Conservation (phyloP, 2,797 vertebrate genomes). For the Pseudomugil tenellus region DNA sequence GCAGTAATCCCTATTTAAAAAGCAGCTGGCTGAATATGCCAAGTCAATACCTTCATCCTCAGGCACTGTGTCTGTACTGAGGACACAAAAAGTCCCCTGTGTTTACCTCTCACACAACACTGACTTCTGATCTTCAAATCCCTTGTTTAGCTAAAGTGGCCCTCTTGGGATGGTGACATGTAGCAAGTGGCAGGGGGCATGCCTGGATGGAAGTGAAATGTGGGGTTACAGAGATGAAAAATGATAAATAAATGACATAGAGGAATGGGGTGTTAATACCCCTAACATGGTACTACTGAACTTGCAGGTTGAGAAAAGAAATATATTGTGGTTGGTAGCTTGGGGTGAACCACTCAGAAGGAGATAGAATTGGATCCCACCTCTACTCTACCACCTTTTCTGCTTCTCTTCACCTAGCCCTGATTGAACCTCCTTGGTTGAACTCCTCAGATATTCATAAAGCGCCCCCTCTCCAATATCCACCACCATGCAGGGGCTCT, state of each 20-base stretch:
- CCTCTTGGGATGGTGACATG: conserved; percentile 70
- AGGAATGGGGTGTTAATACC: conserved; percentile 13
- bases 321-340: conserved; percentile 30
- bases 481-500: conserved; percentile 52
- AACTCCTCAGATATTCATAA: conserved; percentile 77
- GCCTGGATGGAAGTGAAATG: conserved; percentile 19
- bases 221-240: conserved; percentile 32
- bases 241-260: conserved; percentile 42
- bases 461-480: conserved; percentile 54
- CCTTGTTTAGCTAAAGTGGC: conserved; percentile 78
- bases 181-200: conserved; percentile 13
- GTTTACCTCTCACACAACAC: conserved; percentile 71
- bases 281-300: no score
- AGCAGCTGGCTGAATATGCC: conserved; percentile 35
- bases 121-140: conserved; percentile 72
- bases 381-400: conserved; percentile 20
- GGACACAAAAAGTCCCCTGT: conserved; percentile 46
- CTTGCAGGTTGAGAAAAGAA: conserved; percentile 14
- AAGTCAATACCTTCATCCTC: conserved; percentile 42
- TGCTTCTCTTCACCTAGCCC: conserved; percentile 33
- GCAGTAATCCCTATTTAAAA: conserved; percentile 48
- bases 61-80: conserved; percentile 40
- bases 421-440: conserved; percentile 58
- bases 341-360: conserved; percentile 50
- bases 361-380: conserved; percentile 28